Evolutionary conservation across 92 coral and sea anemone species (phyloP), one percentile per base, ranked within the genome.

Genomic region (Zoanthus sansibaricus): DNA sequence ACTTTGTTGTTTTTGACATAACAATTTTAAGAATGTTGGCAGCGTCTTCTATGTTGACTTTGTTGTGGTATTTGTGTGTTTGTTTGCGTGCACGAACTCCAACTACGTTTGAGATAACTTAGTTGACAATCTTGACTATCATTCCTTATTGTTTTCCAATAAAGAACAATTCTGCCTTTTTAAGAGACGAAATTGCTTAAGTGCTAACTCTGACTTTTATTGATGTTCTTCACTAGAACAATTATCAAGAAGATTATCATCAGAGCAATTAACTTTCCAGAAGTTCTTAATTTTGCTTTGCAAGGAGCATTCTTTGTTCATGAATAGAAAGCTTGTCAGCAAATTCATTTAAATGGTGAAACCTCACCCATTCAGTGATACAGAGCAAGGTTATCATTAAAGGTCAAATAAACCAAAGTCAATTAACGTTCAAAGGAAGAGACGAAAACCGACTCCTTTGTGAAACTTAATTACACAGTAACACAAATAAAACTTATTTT

Each of bases 341-440:
- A 18, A 67, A 67, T 14, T 30, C 13, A 18, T 69, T 69, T 20
- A 20, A 6, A 30, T 21, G n/a, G 1, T 69, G 74, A 69, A 25
- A 69, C 45, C 73, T 25, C 45, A 32, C 46, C 74, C 74, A 30
- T 66, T 30, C 66, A 52, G 54, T 58, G 62, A 76, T 10, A 75
- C 61, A 51, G 48, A 17, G 16, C 9, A 54, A 76, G 82, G 82
- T 76, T 76, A 76, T 76, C 82, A 12, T 51, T 69, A 76, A 76
- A 47, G 68, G 78, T 75, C 78, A 14, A 52, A 52, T 30, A 2
- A 10, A 44, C 8, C 31, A 6, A 17, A 47, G 78, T 18, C 59
- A 17, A 1, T 18, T 62, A 62, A 62, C 69, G 11, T 67, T 67
- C 72, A 67, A 67, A 10, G 37, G 47, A 69, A 69, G 46, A 30